A percentile compares a stretch with the other conserved stretches of the same genome.
phyloP scores from a whole-genome alignment of 1,140 invertebrate species.

The Octopus sinensis region DNA sequence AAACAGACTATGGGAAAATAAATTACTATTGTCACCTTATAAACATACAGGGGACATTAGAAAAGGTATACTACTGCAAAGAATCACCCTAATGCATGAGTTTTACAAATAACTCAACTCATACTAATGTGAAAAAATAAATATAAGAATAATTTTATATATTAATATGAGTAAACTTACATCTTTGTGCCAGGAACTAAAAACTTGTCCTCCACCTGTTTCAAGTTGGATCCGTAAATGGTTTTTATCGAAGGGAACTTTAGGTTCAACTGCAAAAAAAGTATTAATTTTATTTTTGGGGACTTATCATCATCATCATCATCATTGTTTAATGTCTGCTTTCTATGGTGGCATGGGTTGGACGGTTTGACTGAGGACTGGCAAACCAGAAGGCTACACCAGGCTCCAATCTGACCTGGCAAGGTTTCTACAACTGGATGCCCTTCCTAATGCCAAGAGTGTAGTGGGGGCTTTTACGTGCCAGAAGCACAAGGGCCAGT shows the following conservation, averaged over 20 bases:
- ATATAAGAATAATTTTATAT: slow-evolving; percentile 28
- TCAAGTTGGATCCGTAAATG: slow-evolving; percentile 44
- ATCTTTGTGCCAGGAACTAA: slow-evolving; percentile 28
- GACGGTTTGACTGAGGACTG: no score
- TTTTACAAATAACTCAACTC: slow-evolving; percentile 3
- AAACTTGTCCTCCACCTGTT: slow-evolving; percentile 45
- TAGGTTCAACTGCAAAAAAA: slow-evolving; percentile 27
- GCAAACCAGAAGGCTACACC: no score
- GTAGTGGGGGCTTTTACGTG: no score
- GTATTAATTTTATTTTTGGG: no score
- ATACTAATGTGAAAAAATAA: not conserved
- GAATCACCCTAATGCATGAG: not conserved
- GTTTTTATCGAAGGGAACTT: slow-evolving; percentile 50
- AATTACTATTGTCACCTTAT: not conserved
- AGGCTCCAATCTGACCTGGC: no score
- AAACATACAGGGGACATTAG: not conserved
- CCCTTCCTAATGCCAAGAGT: no score
- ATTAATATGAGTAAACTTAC: slow-evolving; percentile 40
- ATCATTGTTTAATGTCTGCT: no score
- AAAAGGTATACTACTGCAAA: not conserved
- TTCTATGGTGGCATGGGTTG: no score
- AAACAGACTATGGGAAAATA: not conserved
- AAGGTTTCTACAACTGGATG: no score
- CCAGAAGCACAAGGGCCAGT: no score
- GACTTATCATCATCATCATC: no score